These are phyloP conservation scores for Muntiacus reevesi DNA, from an alignment of 2,113 vertebrate species.

Conservation along the genomic window DNA sequence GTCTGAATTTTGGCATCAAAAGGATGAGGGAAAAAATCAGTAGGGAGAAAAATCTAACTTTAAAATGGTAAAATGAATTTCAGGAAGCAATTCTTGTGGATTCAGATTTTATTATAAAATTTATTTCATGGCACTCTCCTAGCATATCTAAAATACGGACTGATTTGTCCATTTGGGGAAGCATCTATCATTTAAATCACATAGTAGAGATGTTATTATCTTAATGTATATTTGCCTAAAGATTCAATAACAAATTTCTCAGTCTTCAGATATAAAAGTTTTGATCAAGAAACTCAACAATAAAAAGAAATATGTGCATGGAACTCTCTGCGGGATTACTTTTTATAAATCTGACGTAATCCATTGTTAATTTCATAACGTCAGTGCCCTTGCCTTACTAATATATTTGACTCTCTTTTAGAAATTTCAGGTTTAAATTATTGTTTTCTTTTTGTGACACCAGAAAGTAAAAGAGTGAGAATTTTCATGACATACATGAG, in stretches of 20 bases:
- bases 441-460: background rate
- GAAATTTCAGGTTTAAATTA: background rate
- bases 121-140: background rate
- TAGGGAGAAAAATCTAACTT: background rate
- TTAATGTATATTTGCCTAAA: background rate
- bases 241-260: background rate
- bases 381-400: background rate
- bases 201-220: background rate
- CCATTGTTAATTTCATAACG: background rate
- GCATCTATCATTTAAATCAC: slow-evolving; percentile 1
- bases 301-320: background rate
- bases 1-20: background rate
- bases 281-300: background rate
- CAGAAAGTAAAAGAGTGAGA: background rate
- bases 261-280: background rate
- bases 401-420: background rate
- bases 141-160: background rate
- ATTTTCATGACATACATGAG: background rate
- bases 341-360: background rate
- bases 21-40: background rate
- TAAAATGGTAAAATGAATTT: background rate
- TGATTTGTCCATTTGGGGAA: slow-evolving; percentile 17
- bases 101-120: slow-evolving; percentile 8
- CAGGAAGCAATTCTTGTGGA: background rate
- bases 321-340: background rate